Base-by-base conservation (phyloP, 1,140 invertebrate genomes). In the Formica exsecta region DNA sequence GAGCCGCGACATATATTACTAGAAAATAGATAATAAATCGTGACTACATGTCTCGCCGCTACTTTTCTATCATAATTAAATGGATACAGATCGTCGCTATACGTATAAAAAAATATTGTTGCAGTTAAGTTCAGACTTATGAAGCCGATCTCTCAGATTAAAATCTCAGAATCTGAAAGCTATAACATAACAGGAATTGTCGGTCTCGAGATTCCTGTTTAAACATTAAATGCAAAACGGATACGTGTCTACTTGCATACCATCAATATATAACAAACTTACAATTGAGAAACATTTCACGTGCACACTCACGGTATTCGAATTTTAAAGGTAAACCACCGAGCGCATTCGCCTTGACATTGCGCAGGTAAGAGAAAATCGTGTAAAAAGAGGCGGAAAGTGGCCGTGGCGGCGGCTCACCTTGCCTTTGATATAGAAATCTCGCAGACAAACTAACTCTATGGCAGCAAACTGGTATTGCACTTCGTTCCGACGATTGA, bases 361-460 rank as follows among this genome's bases (percentile, higher is more conserved):
- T 89, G 88, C 29, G 51, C 29, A 51, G 74, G 29, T 62, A 87
- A 59, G 71, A 79, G 71, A 89, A 89, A 89, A 73, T 38, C 71
- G 32, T n/a, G 81, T 51, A 19, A 65, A 77, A 65, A 73, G 22
- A 13, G 3, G n/a, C 54, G 8, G 79, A 83, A 83, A 74, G 54
- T 44, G 80, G 29, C 70, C 83, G 48, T 48, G 19, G 68, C 75
- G 44, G 62, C 64, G 29, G 77, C 32, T 89, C 71, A 86, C 87
- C 87, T 89, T 89, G 88, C 66, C 73, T 89, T 83, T 73, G 70
- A 89, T 89, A 62, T 76, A 71, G 87, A 86, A 64, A 83, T 38
- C 70, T 36, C 87, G 75, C 68, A 19, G 51, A 48, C n/a, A 48
- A 71, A 85, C 19, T 59, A 88, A 59, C 59, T 48, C 48, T 16